Evolutionary conservation across 2,888 invertebrate genomes (phyloP).

Genomic region (Lumbricus terrestris): DNA sequence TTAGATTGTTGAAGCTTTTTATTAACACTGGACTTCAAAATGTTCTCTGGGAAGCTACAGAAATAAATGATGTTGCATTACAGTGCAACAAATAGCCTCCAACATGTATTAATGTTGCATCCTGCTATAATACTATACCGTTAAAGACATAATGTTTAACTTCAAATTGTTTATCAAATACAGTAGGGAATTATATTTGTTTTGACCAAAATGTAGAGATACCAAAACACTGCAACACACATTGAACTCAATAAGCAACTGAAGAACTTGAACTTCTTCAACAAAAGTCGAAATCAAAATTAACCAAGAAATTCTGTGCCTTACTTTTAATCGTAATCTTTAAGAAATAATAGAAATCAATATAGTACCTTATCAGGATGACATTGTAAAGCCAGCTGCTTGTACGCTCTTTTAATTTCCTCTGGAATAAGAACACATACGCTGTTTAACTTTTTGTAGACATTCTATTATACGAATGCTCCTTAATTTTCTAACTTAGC

Average conservation of each 20-base stretch:
- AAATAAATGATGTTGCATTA: too few species aligned
- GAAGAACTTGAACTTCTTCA: background rate
- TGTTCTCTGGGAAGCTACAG: background rate
- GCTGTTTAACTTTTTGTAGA: background rate
- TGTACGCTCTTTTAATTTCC: background rate
- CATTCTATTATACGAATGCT: background rate
- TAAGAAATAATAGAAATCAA: background rate
- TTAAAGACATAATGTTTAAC: background rate
- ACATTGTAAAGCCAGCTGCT: background rate
- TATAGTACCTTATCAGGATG: slow-evolving; percentile 14
- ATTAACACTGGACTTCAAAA: background rate
- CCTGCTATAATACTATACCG: background rate
- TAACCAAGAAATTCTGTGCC: background rate
- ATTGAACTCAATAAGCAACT: background rate
- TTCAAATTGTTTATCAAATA: background rate
- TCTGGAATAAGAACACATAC: background rate
- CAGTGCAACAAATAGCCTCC: background rate
- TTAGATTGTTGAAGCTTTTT: background rate
- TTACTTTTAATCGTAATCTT: background rate
- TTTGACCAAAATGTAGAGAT: background rate
- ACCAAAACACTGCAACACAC: background rate
- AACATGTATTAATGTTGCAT: background rate
- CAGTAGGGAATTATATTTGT: background rate
- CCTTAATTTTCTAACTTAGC: background rate
- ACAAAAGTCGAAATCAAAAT: background rate